Evolutionary conservation across 1,140 invertebrate species (phyloP), one percentile per base, ranked within the genome.

Genomic region (Cydia strobilella): DNA sequence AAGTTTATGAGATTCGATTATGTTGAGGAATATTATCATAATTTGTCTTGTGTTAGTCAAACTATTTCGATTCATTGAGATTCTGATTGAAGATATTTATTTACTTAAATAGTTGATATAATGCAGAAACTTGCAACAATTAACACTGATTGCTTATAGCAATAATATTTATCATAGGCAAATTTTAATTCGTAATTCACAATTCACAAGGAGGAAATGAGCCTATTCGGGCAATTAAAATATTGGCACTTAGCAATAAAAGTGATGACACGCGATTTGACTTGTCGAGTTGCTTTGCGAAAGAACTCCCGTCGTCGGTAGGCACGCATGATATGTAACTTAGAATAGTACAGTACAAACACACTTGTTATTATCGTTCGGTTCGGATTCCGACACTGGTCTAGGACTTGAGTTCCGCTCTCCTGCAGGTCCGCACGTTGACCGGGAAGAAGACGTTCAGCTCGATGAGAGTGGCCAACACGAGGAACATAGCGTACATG

Each of bases 381-480:
- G 71, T 45, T 42, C 12, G 23, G 39, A 12, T 79, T 76, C 76
- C 69, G 71, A 25, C 79, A 83, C 80, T 78, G 51, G 74, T 76
- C 74, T 91, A 90, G 79, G 86, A 86, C 72, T 88, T 90, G 39
- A 90, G 83, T 84, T 90, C 90, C 74, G 76, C 84, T 84, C 90
- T 85, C 84, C 82, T 89, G 83, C 97, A 98, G 74, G 96, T 97
- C 77, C 96, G 96, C 79, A 97, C 93, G 93, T 98, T 97, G 77
- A 97, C 96, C 82, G 94, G 95, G 93, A 98, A 97, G 95, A 98
- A 98, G 75, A 97, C 96, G 93, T 98, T 97, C 76, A 98, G 94
- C 93, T 98, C 97, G 80, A 97, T 97, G 63, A 98, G 94, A 73
- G 96, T 97, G 62, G 97, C 97, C 74, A 98, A 94, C 72, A 97